Evolutionary conservation across 2,888 invertebrate genomes (phyloP), one percentile per base, ranked within the genome.

Genomic region (Pollenia angustigena): DNA sequence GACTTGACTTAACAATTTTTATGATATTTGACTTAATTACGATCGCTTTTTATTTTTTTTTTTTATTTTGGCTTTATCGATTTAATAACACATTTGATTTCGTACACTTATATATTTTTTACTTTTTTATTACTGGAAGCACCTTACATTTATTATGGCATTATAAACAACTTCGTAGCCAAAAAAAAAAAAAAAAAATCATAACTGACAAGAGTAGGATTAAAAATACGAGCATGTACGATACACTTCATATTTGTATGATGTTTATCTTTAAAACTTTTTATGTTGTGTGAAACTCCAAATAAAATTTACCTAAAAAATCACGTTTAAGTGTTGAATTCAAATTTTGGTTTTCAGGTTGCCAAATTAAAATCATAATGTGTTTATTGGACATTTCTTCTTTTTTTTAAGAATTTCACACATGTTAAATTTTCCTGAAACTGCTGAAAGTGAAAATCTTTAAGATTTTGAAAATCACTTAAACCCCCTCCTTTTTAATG

Each of bases 141-240:
- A 75, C 58, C 75, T 81, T 74, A 81, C 81, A 81, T 81, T 68
- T 81, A 81, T 75, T 81, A 81, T 81, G 81, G 60, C 58, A 58
- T 81, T 81, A 68, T 48, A 64, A 72, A 81, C 74, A 72, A 74
- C 66, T 68, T 81, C 56, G 6, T 58, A 68, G 12, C 56, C 54
- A 18, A 56, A 64, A 64, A 54, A 9, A 69, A 69, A 56, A 1
- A 58, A 14, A 2, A 46, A 56, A 64, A 52, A 52, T 16, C 14
- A 66, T 81, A 66, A 81, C 74, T 74, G 74, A 74, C 58, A 81
- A 81, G 64, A 56, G 64, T 74, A 74, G 72, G 72, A 60, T n/a
- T 58, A 18, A 1, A 18, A 18, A 18, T 18, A 18, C 18, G 18
- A 18, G 18, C 18, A 18, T 18, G 18, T 18, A 18, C 18, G 18